Evolutionary conservation across 2,113 vertebrate genomes (phyloP).

Genomic region (Glaucidium brasilianum): DNA sequence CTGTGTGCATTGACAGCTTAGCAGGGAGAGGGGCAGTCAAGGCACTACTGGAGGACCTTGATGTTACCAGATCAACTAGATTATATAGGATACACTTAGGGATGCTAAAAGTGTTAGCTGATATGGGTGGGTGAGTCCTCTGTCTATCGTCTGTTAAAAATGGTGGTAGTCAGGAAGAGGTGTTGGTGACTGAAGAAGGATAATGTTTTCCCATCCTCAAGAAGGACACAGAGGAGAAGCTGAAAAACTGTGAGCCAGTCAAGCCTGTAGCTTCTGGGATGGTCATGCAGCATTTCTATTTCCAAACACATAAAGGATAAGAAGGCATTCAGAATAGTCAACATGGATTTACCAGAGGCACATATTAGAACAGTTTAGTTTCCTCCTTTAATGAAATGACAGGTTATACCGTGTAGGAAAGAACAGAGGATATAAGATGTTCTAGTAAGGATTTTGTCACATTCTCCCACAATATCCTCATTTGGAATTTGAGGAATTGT

Average conservation of each 20-base stretch:
- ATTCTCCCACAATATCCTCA: background rate
- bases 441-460: background rate
- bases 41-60: background rate
- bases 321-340: background rate
- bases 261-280: background rate
- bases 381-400: background rate
- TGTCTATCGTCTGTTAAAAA: background rate
- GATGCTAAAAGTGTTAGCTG: background rate
- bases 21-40: background rate
- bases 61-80: accelerated
- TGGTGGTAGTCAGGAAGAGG: background rate
- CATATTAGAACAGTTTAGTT: background rate
- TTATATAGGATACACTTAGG: background rate
- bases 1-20: background rate
- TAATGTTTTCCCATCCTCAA: background rate
- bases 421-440: background rate
- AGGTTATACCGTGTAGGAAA: background rate
- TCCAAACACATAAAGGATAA: background rate
- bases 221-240: background rate
- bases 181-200: background rate
- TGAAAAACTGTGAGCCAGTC: accelerated
- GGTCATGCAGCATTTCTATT: background rate
- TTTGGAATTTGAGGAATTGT: background rate
- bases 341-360: background rate
- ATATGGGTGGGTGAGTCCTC: background rate